A percentile compares a stretch with the other conserved stretches of the same genome.
Evolutionary conservation across 1,140 invertebrate species (phyloP).

Genomic region (Asobara japonica): DNA sequence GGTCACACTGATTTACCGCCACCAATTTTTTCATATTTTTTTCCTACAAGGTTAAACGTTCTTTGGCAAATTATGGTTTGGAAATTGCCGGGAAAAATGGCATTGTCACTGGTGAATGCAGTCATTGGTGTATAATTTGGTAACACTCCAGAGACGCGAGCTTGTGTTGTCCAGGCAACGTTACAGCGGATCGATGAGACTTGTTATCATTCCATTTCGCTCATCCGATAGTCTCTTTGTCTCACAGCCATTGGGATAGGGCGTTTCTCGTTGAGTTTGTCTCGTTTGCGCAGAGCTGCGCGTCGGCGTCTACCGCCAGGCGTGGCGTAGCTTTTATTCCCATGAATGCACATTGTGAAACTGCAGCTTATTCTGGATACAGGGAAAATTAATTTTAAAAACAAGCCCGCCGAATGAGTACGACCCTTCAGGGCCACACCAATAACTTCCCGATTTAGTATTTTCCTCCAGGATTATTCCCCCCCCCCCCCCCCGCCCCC

Average conservation of each 20-base stretch:
- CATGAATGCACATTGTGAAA: not conserved
- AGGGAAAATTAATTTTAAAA: not conserved
- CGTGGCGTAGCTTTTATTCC: not conserved
- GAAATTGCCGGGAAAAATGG: not conserved
- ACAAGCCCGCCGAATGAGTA: not conserved
- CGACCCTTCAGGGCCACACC: no score
- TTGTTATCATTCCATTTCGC: conserved; percentile 4
- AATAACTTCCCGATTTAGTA: no score
- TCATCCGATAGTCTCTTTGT: not conserved
- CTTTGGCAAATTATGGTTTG: no score
- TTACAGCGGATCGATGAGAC: not conserved
- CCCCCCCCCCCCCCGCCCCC: no score
- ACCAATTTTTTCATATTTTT: no score
- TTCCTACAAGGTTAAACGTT: no score
- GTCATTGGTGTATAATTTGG: not conserved
- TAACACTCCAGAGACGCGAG: not conserved
- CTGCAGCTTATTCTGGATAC: not conserved
- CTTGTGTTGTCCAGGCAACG: conserved; percentile 2
- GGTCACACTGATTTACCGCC: no score
- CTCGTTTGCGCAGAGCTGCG: not conserved
- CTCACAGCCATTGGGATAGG: not conserved
- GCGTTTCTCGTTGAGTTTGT: not conserved
- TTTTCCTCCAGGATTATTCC: no score
- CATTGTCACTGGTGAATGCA: not conserved
- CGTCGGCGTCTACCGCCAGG: not conserved